A percentile compares a stretch with the other conserved stretches of the same genome.
phyloP scores from a whole-genome alignment of 2,888 invertebrate species.

The Seira sanloemensis region DNA sequence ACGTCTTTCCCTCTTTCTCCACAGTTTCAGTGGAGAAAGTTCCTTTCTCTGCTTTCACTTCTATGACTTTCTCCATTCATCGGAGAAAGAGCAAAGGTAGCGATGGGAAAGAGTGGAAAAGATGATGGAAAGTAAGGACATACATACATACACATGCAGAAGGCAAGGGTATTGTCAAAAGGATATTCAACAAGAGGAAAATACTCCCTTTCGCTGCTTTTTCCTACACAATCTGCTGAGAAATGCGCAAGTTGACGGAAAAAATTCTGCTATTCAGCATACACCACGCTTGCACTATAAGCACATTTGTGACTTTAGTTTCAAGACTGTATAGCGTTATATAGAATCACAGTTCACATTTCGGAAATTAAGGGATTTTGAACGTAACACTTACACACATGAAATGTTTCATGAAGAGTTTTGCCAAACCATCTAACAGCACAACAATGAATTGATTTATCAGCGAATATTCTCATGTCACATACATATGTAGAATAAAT shows the following conservation, averaged over 20 bases:
- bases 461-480: too few relatives aligned
- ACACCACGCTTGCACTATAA: neutral
- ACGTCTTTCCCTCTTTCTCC: conserved; percentile 42
- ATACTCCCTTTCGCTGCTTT: neutral
- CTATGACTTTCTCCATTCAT: conserved; percentile 5
- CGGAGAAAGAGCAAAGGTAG: conserved; percentile 17
- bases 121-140: neutral
- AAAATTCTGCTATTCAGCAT: neutral
- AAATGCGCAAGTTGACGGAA: conserved; percentile 58
- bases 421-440: too few relatives aligned
- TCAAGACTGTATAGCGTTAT: neutral
- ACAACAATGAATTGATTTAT: too few relatives aligned
- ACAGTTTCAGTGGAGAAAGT: conserved; percentile 46
- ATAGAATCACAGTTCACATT: neutral
- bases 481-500: too few relatives aligned
- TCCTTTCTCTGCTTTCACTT: conserved; percentile 5
- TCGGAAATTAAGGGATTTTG: too few relatives aligned
- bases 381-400: too few relatives aligned
- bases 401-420: too few relatives aligned
- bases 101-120: neutral
- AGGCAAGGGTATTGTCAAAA: neutral
- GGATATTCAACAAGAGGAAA: conserved; percentile 47
- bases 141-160: neutral
- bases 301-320: neutral
- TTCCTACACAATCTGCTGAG: conserved; percentile 50